Conservation (phyloP, 2,797 vertebrate species). For the Onychomys leucogaster region DNA sequence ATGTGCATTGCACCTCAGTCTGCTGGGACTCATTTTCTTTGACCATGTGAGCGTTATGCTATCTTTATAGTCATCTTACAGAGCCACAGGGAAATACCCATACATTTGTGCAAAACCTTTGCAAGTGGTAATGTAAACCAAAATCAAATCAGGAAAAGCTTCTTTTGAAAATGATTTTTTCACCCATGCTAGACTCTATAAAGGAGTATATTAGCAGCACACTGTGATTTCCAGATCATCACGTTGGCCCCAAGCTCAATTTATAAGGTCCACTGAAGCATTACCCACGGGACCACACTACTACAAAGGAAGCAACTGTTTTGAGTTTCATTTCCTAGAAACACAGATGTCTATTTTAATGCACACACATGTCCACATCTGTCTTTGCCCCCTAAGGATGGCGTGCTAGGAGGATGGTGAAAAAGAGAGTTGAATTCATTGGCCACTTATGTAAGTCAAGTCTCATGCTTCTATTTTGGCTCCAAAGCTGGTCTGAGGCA, state of each 20-base stretch:
- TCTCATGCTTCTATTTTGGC: not conserved
- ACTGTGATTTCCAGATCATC: not conserved
- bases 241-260: not conserved
- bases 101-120: not conserved
- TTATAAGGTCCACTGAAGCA: slow-evolving; percentile 23
- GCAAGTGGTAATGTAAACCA: not conserved
- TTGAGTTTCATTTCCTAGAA: slow-evolving; percentile 80
- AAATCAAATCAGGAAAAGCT: slow-evolving; percentile 17
- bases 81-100: not conserved
- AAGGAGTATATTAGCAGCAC: not conserved
- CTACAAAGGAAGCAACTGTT: slow-evolving; percentile 39
- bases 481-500: not conserved
- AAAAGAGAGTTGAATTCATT: not conserved
- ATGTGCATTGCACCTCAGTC: not conserved
- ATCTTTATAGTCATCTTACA: not conserved
- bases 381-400: not conserved
- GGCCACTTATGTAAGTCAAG: not conserved
- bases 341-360: slow-evolving; percentile 70
- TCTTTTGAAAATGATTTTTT: slow-evolving; percentile 48
- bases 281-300: not conserved
- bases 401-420: not conserved
- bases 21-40: not conserved
- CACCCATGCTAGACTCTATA: not conserved
- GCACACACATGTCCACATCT: slow-evolving; percentile 35
- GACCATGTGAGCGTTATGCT: not conserved